Conservation (phyloP, 2,797 vertebrate species). For the Muraenolepis orangiensis region DNA sequence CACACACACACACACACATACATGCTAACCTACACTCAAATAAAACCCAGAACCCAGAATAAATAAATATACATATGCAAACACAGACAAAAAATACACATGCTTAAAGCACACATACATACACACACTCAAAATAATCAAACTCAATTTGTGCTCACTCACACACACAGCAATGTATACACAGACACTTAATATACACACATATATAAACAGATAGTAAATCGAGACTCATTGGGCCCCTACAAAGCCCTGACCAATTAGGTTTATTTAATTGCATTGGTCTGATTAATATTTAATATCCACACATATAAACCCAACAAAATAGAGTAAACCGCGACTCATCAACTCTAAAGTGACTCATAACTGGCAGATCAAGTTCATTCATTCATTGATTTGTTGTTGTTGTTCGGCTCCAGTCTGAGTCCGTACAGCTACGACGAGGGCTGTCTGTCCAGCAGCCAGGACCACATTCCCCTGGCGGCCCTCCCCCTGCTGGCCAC, state of each 20-base stretch:
- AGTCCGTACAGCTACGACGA: conserved; percentile 95
- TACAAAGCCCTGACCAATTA: too few relatives aligned
- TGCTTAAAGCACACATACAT: not conserved
- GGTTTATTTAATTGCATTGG: too few relatives aligned
- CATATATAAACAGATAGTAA: too few relatives aligned
- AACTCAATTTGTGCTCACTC: not conserved
- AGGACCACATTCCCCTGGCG: conserved; percentile 94
- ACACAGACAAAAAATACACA: not conserved
- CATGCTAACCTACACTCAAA: not conserved
- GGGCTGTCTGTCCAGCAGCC: conserved; percentile 87
- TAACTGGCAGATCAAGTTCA: not conserved
- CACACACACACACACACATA: not conserved
- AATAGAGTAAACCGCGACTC: not conserved
- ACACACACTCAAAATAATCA: not conserved
- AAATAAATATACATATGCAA: not conserved
- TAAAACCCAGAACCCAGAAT: too few relatives aligned
- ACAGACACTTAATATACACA: too few relatives aligned
- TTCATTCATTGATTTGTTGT: not conserved
- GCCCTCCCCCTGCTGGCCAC: conserved; percentile 92
- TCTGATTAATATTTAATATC: too few relatives aligned
- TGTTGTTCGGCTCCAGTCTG: conserved; percentile 69
- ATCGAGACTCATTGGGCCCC: too few relatives aligned
- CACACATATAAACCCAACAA: not conserved
- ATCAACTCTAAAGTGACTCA: not conserved
- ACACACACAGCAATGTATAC: too few relatives aligned